Percentiles rank a stretch among this genome's conserved stretches.
These are phyloP conservation scores for Thamnophis elegans DNA, from an alignment of 2,797 vertebrate species.

Conservation along the genomic window DNA sequence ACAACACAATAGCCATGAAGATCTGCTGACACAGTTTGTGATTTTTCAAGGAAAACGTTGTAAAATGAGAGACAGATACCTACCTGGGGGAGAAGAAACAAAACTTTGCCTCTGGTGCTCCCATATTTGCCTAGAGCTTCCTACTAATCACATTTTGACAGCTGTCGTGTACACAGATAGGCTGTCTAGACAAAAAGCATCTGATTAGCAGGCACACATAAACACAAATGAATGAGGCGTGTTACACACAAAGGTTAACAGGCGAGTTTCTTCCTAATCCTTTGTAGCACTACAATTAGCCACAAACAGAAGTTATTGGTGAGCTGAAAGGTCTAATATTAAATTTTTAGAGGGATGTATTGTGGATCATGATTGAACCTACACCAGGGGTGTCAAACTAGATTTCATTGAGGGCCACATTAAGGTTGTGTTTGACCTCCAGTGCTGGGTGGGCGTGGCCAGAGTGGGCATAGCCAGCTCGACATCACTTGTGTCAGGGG, in stretches of 20 bases:
- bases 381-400: no score
- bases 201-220: neutral
- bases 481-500: no score
- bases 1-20: neutral
- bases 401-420: no score
- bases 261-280: neutral
- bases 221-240: neutral
- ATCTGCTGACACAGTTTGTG: neutral
- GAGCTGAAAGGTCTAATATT: neutral
- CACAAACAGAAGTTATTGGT: neutral
- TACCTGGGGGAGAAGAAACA: neutral
- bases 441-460: no score
- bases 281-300: neutral
- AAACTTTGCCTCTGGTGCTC: neutral
- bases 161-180: slow-evolving; percentile 1
- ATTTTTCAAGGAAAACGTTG: neutral
- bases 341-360: neutral
- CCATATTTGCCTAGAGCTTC: slow-evolving; percentile 5
- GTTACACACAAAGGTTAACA: neutral
- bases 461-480: no score
- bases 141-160: slow-evolving; percentile 20
- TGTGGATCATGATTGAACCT: neutral
- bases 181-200: neutral
- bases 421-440: no score
- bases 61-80: neutral